These are phyloP conservation scores for Limnephilus rhombicus DNA, from an alignment of 2,888 invertebrate genomes.

Conservation along the genomic window DNA sequence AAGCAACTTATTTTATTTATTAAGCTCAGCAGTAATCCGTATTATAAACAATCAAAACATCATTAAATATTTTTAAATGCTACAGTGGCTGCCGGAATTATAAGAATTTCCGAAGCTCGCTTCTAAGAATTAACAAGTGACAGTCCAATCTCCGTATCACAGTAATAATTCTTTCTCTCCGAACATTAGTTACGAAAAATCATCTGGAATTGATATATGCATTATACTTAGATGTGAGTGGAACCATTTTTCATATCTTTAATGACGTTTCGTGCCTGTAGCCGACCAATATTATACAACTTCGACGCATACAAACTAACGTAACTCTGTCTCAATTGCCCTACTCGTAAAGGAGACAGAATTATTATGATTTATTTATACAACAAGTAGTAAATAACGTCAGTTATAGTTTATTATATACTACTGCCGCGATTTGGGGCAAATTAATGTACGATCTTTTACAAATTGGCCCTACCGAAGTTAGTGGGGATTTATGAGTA, in stretches of 20 bases:
- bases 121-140: not conserved
- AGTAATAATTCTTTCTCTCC: conserved; percentile 61
- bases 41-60: not conserved
- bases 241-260: conserved; percentile 67
- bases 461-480: not conserved
- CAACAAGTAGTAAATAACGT: conserved; percentile 45
- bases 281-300: not conserved
- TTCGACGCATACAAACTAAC: not conserved
- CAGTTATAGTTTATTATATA: conserved; percentile 30
- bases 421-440: conserved; percentile 7
- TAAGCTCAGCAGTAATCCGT: not conserved
- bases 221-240: conserved; percentile 61
- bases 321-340: conserved; percentile 43
- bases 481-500: not conserved
- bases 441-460: conserved; percentile 26
- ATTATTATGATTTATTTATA: conserved; percentile 43
- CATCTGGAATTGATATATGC: conserved; percentile 61
- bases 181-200: conserved; percentile 62
- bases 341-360: conserved; percentile 39
- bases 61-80: not conserved
- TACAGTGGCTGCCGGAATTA: not conserved
- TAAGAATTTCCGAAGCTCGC: not conserved
- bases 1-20: not conserved
- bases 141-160: conserved; percentile 46
- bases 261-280: conserved; percentile 41